Evolutionary conservation across 2,888 invertebrate species (phyloP).

Genomic region (Priocnemis perturbator): DNA sequence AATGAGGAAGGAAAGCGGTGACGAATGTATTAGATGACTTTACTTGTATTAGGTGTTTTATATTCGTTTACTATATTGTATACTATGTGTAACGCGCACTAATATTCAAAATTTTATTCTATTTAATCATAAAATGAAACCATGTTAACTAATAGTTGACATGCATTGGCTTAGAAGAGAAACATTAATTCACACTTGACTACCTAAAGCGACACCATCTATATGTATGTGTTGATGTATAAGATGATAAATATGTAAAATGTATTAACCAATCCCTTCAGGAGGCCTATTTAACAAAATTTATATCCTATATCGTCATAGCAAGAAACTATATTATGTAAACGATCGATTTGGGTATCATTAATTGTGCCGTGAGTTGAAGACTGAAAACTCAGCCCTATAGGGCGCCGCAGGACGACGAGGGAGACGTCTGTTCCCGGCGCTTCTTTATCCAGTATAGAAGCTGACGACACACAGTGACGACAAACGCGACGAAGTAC

Average conservation of each 20-base stretch:
- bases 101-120: slow-evolving; percentile 41
- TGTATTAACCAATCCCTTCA: slow-evolving; percentile 53
- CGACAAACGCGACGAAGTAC: too few species aligned
- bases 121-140: slow-evolving; percentile 37
- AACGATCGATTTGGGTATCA: slow-evolving; percentile 40
- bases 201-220: slow-evolving; percentile 60
- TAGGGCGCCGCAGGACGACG: too few species aligned
- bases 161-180: slow-evolving; percentile 37
- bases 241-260: slow-evolving; percentile 63
- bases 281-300: slow-evolving; percentile 58
- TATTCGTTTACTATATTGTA: slow-evolving; percentile 50
- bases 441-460: too few species aligned
- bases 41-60: slow-evolving; percentile 45
- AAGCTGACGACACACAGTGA: too few species aligned
- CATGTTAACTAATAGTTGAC: slow-evolving; percentile 25
- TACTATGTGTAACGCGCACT: slow-evolving; percentile 55
- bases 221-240: slow-evolving; percentile 66
- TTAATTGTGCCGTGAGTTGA: too few species aligned
- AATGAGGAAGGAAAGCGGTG: slow-evolving; percentile 21
- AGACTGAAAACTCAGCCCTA: too few species aligned
- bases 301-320: slow-evolving; percentile 39
- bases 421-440: too few species aligned
- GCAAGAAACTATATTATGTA: slow-evolving; percentile 36
- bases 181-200: slow-evolving; percentile 48
- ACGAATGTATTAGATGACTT: too few species aligned